Conservation (phyloP, 1,140 invertebrate species). For the Grapholita molesta region DNA sequence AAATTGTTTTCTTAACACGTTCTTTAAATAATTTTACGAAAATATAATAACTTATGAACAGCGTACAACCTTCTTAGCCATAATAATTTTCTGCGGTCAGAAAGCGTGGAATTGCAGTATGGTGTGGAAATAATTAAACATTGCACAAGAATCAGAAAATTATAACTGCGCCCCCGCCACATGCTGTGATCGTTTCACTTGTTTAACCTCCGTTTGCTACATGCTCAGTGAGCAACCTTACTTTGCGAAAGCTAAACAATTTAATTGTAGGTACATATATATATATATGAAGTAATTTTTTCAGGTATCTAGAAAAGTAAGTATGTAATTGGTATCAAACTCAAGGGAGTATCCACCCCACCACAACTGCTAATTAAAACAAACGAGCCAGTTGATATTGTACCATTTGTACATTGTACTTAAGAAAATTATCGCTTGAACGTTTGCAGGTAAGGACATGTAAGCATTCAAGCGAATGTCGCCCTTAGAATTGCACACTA, state of each 20-base stretch:
- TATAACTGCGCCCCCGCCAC: constrained; percentile 5
- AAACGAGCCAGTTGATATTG: too few relatives aligned
- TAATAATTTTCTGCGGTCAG: background rate
- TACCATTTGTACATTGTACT: too few relatives aligned
- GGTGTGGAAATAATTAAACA: background rate
- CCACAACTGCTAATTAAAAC: too few relatives aligned
- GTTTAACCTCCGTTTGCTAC: constrained; percentile 1
- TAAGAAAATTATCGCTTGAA: too few relatives aligned
- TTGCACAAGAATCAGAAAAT: constrained; percentile 11
- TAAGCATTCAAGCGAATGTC: too few relatives aligned
- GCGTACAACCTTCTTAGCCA: background rate
- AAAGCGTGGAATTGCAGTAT: constrained; percentile 3
- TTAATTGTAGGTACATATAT: too few relatives aligned
- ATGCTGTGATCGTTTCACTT: constrained; percentile 6
- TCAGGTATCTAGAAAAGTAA: too few relatives aligned
- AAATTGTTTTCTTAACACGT: background rate
- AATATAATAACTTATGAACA: background rate
- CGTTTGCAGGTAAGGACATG: too few relatives aligned
- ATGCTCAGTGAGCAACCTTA: background rate
- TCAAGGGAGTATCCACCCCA: too few relatives aligned
- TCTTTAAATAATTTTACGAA: background rate
- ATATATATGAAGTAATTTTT: too few relatives aligned
- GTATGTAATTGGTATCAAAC: too few relatives aligned
- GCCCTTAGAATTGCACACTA: too few relatives aligned
- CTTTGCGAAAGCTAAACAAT: background rate